phyloP scores from a whole-genome alignment of 2,888 invertebrate genomes.

The Taphrorychus bicolor region DNA sequence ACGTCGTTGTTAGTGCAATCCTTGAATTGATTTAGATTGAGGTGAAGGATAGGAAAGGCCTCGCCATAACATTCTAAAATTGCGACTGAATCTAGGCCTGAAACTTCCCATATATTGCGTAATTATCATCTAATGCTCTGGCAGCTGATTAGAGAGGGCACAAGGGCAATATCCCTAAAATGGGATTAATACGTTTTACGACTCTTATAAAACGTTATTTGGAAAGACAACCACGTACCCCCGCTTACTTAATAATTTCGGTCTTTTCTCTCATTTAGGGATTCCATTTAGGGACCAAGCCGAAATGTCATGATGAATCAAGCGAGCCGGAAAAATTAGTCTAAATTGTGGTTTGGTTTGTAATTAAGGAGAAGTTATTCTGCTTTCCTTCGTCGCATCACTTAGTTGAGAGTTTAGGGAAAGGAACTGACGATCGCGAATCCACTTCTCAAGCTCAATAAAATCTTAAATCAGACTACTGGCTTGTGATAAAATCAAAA shows the following conservation, averaged over 20 bases:
- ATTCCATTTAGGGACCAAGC: neutral
- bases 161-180: neutral
- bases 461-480: no score
- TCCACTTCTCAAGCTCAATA: no score
- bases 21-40: slow-evolving; percentile 6
- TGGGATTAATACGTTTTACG: slow-evolving; percentile 3
- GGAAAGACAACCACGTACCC: slow-evolving; percentile 8
- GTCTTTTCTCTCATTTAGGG: slow-evolving; percentile 2
- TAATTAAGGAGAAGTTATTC: neutral
- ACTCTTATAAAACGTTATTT: slow-evolving; percentile 7
- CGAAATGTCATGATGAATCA: neutral
- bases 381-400: neutral
- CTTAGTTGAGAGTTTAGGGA: no score
- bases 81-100: neutral
- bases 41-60: neutral
- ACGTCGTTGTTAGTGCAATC: neutral
- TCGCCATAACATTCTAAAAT: neutral
- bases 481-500: no score
- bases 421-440: no score
- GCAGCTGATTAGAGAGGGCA: slow-evolving; percentile 1
- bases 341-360: neutral
- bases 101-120: no score
- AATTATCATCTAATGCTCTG: slow-evolving; percentile 2
- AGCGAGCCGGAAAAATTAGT: neutral
- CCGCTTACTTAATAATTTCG: slow-evolving; percentile 7